A percentile compares a stretch with the other conserved stretches of the same genome.
These are phyloP conservation scores for Parazoanthus swiftii DNA, from an alignment of 92 coral and sea anemone genomes.

Conservation along the genomic window DNA sequence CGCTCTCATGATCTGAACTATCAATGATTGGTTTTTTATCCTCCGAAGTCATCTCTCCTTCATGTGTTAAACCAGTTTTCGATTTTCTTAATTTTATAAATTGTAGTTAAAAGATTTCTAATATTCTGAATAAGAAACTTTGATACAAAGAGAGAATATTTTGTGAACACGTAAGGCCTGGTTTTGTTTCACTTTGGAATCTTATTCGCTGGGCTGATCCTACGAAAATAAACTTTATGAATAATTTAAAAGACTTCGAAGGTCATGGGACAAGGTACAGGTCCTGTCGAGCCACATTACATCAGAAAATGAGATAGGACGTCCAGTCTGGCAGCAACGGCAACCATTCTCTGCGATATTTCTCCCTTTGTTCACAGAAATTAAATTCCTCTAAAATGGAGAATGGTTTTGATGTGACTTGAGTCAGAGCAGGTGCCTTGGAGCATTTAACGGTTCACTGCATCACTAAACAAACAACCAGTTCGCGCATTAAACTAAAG, in stretches of 20 bases:
- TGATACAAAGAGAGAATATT: constrained; percentile 7
- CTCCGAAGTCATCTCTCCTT: constrained; percentile 45
- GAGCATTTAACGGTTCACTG: constrained; percentile 10
- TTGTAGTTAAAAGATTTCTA: neutral
- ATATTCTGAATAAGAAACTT: constrained; percentile 18
- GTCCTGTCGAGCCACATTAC: constrained; percentile 1
- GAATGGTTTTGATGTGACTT: neutral
- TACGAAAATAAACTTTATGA: constrained; percentile 11
- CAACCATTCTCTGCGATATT: neutral
- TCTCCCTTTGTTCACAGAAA: neutral
- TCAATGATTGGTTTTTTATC: constrained; percentile 69
- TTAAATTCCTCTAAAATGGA: neutral
- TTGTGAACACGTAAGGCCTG: constrained; percentile 45
- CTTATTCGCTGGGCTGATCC: constrained; percentile 24
- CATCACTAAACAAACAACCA: constrained; percentile 25
- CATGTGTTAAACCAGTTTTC: neutral
- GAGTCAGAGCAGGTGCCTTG: constrained; percentile 15
- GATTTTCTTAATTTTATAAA: neutral
- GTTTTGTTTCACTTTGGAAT: constrained; percentile 13
- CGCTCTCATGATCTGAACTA: constrained; percentile 39
- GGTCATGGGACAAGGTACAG: constrained; percentile 27
- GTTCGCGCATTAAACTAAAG: constrained; percentile 2
- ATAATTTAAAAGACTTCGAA: constrained; percentile 18
- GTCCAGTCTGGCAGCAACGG: neutral
- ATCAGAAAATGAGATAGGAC: neutral